These are phyloP conservation scores for Drosophila quinaria DNA, from an alignment of 2,888 invertebrate genomes.

Conservation along the genomic window DNA sequence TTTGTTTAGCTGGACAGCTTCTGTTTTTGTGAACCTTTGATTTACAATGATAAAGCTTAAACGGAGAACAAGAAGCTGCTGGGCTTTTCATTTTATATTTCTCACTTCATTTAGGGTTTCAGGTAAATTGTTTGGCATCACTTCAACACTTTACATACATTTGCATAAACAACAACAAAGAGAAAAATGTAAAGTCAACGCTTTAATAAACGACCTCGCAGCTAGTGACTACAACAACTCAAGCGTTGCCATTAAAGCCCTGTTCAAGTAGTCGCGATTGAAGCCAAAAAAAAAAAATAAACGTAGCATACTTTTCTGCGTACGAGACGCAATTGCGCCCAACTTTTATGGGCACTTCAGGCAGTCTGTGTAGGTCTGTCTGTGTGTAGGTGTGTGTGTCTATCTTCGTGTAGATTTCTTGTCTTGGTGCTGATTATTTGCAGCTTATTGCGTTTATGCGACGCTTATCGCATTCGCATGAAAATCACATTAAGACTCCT, in stretches of 20 bases:
- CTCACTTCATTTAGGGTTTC: constrained; percentile 72
- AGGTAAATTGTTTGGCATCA: constrained; percentile 54
- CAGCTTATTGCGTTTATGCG: constrained; percentile 77
- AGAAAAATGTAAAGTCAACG: constrained; percentile 25
- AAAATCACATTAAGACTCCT: constrained; percentile 70
- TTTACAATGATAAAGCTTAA: constrained; percentile 30
- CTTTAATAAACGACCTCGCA: constrained; percentile 49
- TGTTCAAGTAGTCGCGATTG: not conserved
- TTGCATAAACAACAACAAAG: constrained; percentile 60
- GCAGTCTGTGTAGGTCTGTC: constrained; percentile 26
- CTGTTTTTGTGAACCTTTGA: constrained; percentile 29
- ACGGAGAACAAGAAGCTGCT: constrained; percentile 19
- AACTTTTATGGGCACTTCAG: constrained; percentile 52
- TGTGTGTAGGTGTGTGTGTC: constrained; percentile 11
- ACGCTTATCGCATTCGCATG: constrained; percentile 75
- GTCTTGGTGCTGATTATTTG: constrained; percentile 70
- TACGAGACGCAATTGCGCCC: constrained; percentile 33
- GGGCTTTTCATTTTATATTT: constrained; percentile 72
- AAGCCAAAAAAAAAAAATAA: constrained; percentile 5
- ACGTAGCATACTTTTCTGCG: constrained; percentile 56
- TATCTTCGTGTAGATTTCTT: constrained; percentile 49
- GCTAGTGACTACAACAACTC: constrained; percentile 20
- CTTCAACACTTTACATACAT: constrained; percentile 70
- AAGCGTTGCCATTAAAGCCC: constrained; percentile 40
- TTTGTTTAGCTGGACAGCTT: constrained; percentile 13